Evolutionary conservation across 2,888 invertebrate species (phyloP), one percentile per base, ranked within the genome.

Genomic region (Argyresthia albistria): DNA sequence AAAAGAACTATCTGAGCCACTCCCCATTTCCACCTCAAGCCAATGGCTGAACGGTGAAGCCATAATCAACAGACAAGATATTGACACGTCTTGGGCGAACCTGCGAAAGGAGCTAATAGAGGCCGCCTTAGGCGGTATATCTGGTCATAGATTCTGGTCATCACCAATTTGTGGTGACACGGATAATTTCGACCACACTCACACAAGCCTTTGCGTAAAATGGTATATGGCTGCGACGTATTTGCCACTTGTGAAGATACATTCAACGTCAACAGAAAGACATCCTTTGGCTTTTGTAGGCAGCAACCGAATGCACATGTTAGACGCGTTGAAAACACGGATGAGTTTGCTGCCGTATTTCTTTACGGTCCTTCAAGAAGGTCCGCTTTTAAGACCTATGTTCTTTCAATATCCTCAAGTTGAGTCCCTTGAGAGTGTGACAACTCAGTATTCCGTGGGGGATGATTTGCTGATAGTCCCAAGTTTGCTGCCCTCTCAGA

Each of bases 201-300:
- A 89, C 50, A 76, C 80, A 11, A 70, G 70, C 11, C 66, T 92
- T 4, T 94, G 93, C 58, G 69, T 91, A 0, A 86, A 91, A 58
- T 94, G 94, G 94, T 91, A 91, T 57, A 87, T 91, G 69, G 86
- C 92, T 7, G 91, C 91, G 0, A 88, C 90, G 0, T 91, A 90
- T 50, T 80, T 93, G 63, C 93, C 93, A 0, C 69, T 91, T 59
- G 78, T 91, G 37, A 80, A 88, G 56, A 80, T 90, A 46, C 77
- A 88, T 52, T 89, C 89, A 0, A 80, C 75, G 54, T 12, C 59
- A 6, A 66, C 71, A 36, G 56, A 64, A 9, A 73, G 88, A 64
- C 79, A 89, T 64, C 89, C 90, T 1, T 56, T 77, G 4, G 77
- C 80, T 14, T 87, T 91, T 52, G 61, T 69, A 16, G 80, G 80